A percentile compares a stretch with the other conserved stretches of the same genome.
Evolutionary conservation across 2,113 vertebrate species (phyloP).

Genomic region (Onychostruthus taczanowskii): DNA sequence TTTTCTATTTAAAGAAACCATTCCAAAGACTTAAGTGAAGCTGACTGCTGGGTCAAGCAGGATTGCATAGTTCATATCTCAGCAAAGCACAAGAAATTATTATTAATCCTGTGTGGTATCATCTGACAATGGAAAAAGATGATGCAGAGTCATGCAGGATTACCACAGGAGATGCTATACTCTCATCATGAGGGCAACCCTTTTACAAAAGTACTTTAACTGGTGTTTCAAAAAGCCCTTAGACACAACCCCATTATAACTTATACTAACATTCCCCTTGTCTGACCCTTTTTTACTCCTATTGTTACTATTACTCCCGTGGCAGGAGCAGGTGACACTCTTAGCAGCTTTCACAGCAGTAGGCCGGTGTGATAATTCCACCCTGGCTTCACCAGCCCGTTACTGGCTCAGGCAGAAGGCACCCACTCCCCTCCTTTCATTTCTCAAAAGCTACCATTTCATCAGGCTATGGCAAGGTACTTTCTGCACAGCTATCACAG

Average conservation of each 20-base stretch:
- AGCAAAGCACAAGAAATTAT: background rate
- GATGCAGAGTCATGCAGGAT: background rate
- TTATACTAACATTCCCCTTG: background rate
- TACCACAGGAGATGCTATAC: background rate
- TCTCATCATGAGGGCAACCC: background rate
- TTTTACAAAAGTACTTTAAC: background rate
- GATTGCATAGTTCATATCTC: background rate
- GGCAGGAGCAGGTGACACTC: background rate
- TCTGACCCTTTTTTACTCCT: background rate
- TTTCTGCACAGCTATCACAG: background rate
- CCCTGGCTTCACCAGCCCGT: background rate
- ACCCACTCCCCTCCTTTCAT: background rate
- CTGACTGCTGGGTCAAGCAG: background rate
- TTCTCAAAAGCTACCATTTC: background rate
- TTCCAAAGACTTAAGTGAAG: background rate
- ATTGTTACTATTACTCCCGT: rapidly evolving
- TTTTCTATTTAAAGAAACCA: background rate
- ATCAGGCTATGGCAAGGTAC: background rate
- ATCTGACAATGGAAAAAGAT: background rate
- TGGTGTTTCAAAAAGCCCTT: background rate
- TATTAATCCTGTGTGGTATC: background rate
- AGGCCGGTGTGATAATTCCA: background rate
- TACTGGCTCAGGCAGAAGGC: background rate
- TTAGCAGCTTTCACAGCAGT: background rate
- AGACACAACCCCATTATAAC: background rate